Percentiles rank a stretch among this genome's conserved stretches.
Evolutionary conservation across 2,113 vertebrate genomes (phyloP).

Genomic region (Pipra filicauda): DNA sequence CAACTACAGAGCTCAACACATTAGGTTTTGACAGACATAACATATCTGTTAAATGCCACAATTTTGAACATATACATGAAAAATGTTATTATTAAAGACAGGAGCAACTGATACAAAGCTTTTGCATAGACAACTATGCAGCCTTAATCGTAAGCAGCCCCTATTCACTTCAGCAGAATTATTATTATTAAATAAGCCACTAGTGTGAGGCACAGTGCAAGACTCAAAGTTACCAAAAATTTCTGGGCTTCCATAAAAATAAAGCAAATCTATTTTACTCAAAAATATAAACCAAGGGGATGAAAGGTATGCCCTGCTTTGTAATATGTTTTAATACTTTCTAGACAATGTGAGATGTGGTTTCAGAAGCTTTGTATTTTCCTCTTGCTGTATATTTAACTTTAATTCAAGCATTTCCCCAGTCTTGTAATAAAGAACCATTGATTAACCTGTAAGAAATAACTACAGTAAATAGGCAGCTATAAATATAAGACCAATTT

Average conservation of each 20-base stretch:
- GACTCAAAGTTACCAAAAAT: neutral
- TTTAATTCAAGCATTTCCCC: neutral
- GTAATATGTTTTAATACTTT: neutral
- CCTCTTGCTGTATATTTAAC: neutral
- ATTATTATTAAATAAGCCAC: neutral
- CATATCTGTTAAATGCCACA: neutral
- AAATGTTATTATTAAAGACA: neutral
- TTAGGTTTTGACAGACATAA: constrained; percentile 13
- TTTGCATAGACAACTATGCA: neutral
- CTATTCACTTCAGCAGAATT: neutral
- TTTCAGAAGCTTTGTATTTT: neutral
- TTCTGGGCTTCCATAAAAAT: neutral
- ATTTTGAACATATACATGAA: neutral
- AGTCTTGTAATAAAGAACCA: neutral
- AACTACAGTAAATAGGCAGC: neutral
- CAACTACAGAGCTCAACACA: neutral
- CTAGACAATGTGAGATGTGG: neutral
- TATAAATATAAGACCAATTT: neutral
- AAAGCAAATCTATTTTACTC: neutral
- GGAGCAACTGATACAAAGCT: neutral
- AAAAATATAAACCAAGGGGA: neutral
- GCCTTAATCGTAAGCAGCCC: neutral
- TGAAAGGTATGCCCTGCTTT: neutral
- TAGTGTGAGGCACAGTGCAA: neutral
- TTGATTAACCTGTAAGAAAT: neutral